Percentiles rank a stretch among this genome's conserved stretches.
phyloP scores from a whole-genome alignment of 2,888 invertebrate species.

The Eumerus sabulonum region DNA sequence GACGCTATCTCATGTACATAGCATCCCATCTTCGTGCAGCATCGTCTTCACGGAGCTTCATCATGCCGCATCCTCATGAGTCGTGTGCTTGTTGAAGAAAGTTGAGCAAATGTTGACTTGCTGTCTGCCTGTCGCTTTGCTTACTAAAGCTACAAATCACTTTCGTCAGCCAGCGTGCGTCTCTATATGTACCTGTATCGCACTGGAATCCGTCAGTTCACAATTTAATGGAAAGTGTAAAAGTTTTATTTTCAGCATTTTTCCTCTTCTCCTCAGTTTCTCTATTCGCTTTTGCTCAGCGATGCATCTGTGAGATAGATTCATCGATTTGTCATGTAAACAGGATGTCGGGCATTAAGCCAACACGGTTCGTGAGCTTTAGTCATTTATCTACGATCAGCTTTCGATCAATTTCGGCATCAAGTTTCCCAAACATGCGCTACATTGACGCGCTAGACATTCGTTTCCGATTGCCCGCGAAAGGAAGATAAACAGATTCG shows the following conservation, averaged over 20 bases:
- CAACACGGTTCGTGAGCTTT: constrained; percentile 10
- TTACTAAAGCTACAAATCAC: constrained; percentile 47
- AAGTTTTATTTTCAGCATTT: constrained; percentile 10
- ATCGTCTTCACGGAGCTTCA: constrained; percentile 11
- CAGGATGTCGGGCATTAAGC: constrained; percentile 40
- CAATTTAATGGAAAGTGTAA: constrained; percentile 55
- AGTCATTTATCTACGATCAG: constrained; percentile 44
- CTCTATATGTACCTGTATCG: no score
- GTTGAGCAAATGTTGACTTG: constrained; percentile 48
- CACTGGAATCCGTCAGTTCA: no score
- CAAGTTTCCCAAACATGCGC: background rate
- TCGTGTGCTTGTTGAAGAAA: constrained; percentile 42
- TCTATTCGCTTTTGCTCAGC: constrained; percentile 8
- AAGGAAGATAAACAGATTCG: background rate
- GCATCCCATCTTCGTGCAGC: constrained; percentile 15
- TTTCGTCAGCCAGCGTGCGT: constrained; percentile 16
- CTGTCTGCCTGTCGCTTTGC: constrained; percentile 32
- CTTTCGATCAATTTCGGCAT: constrained; percentile 36
- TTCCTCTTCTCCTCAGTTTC: constrained; percentile 3
- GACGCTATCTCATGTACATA: constrained; percentile 11
- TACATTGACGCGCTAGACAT: constrained; percentile 3
- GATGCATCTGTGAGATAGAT: constrained; percentile 9
- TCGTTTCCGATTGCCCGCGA: constrained; percentile 23
- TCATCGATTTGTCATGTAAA: constrained; percentile 49
- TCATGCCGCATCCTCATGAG: background rate